Conservation (phyloP, 1,140 invertebrate species). For the Teleopsis dalmanni region DNA sequence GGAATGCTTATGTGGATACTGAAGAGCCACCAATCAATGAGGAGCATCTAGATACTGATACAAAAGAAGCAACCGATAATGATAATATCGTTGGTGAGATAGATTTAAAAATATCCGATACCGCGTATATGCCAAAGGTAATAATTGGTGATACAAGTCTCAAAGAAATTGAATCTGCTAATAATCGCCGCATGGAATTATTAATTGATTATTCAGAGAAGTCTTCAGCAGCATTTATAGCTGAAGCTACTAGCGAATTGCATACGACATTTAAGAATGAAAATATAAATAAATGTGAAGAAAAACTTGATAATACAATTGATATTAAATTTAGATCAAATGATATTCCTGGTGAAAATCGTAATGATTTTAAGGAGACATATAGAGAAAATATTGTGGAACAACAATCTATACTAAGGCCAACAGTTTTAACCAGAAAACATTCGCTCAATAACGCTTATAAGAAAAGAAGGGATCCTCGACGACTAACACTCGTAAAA, state of each 20-base stretch:
- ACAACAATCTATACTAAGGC: too few relatives aligned
- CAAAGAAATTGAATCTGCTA: background rate
- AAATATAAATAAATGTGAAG: background rate
- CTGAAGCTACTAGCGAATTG: conserved; percentile 9
- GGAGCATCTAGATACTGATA: too few relatives aligned
- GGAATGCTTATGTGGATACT: background rate
- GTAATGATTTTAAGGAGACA: background rate
- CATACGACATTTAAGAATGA: conserved; percentile 5
- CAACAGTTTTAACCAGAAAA: too few relatives aligned
- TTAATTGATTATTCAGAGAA: conserved; percentile 13
- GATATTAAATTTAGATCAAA: background rate
- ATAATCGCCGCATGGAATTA: conserved; percentile 10
- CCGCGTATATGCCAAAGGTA: background rate
- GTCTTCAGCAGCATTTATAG: conserved; percentile 12
- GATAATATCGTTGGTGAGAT: background rate
- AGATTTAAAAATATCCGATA: background rate
- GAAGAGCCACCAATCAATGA: background rate
- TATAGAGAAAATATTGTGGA: background rate
- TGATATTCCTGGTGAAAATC: conserved; percentile 3
- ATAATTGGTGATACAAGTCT: background rate
- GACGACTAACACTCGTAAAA: conserved; percentile 28
- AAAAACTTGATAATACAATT: too few relatives aligned
- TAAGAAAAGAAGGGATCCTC: conserved; percentile 29
- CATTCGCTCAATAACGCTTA: conserved; percentile 13
- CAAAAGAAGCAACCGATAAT: too few relatives aligned